Base-by-base conservation (phyloP, 2,113 vertebrate genomes). In the Mystacornis crossleyi region DNA sequence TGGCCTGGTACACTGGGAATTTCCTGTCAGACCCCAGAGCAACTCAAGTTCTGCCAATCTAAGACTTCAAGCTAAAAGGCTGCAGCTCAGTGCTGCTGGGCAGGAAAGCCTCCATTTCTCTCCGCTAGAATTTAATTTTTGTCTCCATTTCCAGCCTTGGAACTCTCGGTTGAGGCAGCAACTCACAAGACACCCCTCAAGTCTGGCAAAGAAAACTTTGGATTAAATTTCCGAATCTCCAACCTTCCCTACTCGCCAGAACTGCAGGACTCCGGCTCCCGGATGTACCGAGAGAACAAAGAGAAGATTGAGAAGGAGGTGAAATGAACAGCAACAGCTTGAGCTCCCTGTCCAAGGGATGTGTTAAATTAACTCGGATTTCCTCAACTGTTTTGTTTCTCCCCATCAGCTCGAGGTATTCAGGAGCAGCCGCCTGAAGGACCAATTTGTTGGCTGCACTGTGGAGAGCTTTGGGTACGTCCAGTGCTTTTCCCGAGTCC, bases 401-500 rank as follows among this genome's bases (percentile, higher is more conserved):
- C 51, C 91, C 77, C 87, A 88, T 31, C 95, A 98, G 98, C 98
- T 98, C 48, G 69, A 96, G 2, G 61, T 92, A 3, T 97, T 98
- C 92, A 80, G 26, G 71, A 97, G 50, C 13, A 95, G 98, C 89
- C 95, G 10, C 66, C 79, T 98, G 34, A 93, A 77, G 92, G 70
- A 58, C 4, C 67, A 33, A 17, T 98, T 98, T 34, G 40, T 29
- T 15, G 90, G 90, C 55, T 98, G 98, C 61, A 82, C 94, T 7
- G 88, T 98, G 25, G 55, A 93, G 70, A 95, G 79, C 8, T 97
- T 98, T 79, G 97, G 98, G 98, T 98, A 90, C 3, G 97, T 96
- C 60, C 71, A 60, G 18, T 4, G n/a, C 26, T 29, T 74, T 42
- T 42, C 11, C 19, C 50, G 33, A 16, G 9, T 5, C 29, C 62